Conservation (phyloP, 2,888 invertebrate species). For the Cheilosia pagana region DNA sequence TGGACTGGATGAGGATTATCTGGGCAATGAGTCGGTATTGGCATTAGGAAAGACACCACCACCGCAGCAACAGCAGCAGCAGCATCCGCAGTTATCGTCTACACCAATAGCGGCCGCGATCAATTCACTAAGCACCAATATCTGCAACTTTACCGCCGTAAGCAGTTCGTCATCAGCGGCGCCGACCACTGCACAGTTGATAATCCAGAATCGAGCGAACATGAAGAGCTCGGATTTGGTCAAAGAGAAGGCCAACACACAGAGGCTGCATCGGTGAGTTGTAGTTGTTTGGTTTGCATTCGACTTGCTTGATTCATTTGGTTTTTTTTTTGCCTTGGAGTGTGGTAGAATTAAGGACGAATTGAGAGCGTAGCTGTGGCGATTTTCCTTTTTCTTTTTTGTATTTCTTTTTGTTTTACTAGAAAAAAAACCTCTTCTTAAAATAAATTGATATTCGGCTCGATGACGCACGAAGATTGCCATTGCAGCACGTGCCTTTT, state of each 20-base stretch:
- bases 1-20: constrained; percentile 70
- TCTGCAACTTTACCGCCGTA: constrained; percentile 60
- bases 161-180: constrained; percentile 73
- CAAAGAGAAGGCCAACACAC: constrained; percentile 79
- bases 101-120: constrained; percentile 49
- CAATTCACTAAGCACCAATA: constrained; percentile 52
- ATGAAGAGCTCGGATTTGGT: constrained; percentile 79
- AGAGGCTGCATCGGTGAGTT: constrained; percentile 80
- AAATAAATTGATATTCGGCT: too few species aligned
- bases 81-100: constrained; percentile 45
- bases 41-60: constrained; percentile 44
- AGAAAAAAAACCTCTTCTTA: too few species aligned
- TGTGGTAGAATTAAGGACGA: not conserved
- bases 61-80: constrained; percentile 37
- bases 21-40: constrained; percentile 48
- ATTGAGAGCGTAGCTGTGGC: not conserved
- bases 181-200: constrained; percentile 77
- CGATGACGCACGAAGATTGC: too few species aligned
- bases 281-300: constrained; percentile 20
- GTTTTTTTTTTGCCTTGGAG: constrained; percentile 3
- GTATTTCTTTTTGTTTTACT: too few species aligned
- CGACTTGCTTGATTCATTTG: constrained; percentile 34
- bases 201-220: constrained; percentile 79
- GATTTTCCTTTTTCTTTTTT: not conserved
- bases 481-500: too few species aligned